Base-by-base conservation (phyloP, 2,888 invertebrate species). In the Rhagium mordax region DNA sequence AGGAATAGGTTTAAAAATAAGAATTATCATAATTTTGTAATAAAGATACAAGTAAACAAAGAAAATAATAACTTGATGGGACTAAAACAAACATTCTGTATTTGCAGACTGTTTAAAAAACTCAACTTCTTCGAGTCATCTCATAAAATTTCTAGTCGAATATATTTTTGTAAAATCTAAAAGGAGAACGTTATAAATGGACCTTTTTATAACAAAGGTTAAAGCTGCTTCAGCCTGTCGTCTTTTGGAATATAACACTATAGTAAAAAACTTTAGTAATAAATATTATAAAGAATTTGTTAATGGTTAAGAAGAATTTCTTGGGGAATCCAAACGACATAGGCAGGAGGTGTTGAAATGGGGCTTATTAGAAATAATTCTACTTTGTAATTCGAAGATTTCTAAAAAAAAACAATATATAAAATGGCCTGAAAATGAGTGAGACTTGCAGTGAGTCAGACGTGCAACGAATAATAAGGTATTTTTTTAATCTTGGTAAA, bases 261-360 rank as follows among this genome's bases (percentile, higher is more conserved):
- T 59, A 8, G 7, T 33, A 2, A 61, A 61, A 61, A 47, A 61
- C 10, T 20, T 61, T 47, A 13, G 20, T 18, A 61, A 47, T 61
- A 61, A 47, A 47, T n/a, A 41, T 61, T 47, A 61, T 41, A 47
- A 61, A 61, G 47, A 61, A 41, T n/a, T n/a, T 47, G 20, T 41
- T 47, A 47, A 47, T n/a, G n/a, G 47, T 3, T 15, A 1, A n/a
- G 13, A 61, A 61, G 47, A 61, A 61, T 47, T 20, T 20, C 47
- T 47, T 13, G n/a, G 21, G 61, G 61, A 47, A 61, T 61, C 20
- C 47, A 41, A 59, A 24, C 47, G 33, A 47, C 41, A 47, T 61
- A 61, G 21, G 20, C 51, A 51, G 15, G 6, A 61, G 61, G 61
- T 48, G 61, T 48, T n/a, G 61, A 47, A 47, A 61, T 21, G 47